phyloP scores from a whole-genome alignment of 1,140 invertebrate genomes.

The Hydropsyche tenuis region DNA sequence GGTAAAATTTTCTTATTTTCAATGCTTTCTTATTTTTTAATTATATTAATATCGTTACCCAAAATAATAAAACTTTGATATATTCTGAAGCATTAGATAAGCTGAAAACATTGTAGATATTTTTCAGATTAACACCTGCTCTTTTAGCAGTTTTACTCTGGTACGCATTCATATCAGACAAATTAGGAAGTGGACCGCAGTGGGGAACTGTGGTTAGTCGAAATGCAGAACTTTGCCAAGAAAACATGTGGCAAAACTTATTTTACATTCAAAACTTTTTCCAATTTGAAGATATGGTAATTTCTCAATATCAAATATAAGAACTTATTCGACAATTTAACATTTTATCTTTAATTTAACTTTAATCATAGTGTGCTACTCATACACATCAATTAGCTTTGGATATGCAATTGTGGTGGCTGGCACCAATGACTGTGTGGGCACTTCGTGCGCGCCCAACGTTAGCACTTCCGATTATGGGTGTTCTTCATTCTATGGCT shows the following conservation, averaged over 20 bases:
- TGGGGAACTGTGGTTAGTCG: constrained; percentile 69
- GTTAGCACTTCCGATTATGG: constrained; percentile 63
- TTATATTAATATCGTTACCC: too few species aligned
- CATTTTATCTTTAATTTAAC: not conserved
- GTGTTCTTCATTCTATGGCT: constrained; percentile 64
- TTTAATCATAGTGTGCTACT: constrained; percentile 67
- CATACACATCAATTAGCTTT: constrained; percentile 77
- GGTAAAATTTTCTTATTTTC: constrained; percentile 54
- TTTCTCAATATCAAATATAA: constrained; percentile 23
- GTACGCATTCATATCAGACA: constrained; percentile 73
- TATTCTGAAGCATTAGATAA: constrained; percentile 33
- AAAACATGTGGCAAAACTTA: constrained; percentile 74
- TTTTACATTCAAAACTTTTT: constrained; percentile 76
- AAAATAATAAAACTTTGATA: too few species aligned
- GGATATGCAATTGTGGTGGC: constrained; percentile 81
- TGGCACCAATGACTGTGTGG: constrained; percentile 75
- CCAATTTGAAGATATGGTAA: constrained; percentile 75
- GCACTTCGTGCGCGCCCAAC: constrained; percentile 65
- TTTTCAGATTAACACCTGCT: constrained; percentile 67
- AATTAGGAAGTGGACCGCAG: constrained; percentile 71
- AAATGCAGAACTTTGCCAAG: constrained; percentile 70
- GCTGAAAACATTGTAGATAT: constrained; percentile 45
- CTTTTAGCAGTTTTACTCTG: constrained; percentile 71
- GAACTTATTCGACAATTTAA: not conserved
- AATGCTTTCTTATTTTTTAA: not conserved